These are phyloP conservation scores for Tiliacea aurago DNA, from an alignment of 2,888 invertebrate genomes.

Conservation along the genomic window DNA sequence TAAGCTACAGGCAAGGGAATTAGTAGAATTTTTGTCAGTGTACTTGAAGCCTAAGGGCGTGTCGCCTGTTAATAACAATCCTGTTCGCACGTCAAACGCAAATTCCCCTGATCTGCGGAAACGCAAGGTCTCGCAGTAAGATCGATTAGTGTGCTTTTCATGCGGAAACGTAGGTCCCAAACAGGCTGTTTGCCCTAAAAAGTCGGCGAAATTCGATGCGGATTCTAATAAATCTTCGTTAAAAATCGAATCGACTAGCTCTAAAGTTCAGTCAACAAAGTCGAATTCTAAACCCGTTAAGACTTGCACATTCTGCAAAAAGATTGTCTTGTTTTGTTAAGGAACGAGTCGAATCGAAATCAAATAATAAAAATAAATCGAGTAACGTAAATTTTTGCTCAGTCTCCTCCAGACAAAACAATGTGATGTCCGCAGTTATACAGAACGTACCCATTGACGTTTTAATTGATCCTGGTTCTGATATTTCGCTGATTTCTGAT, in stretches of 20 bases:
- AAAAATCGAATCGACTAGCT: neutral
- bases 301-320: too few species aligned
- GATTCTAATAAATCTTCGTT: neutral
- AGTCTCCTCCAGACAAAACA: neutral
- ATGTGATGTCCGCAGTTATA: neutral
- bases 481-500: neutral
- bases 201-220: neutral
- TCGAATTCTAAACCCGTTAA: neutral
- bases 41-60: too few species aligned
- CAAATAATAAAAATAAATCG: too few species aligned
- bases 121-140: neutral
- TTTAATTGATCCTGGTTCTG: constrained; percentile 3
- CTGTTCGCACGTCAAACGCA: neutral
- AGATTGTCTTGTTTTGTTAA: too few species aligned
- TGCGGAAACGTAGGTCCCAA: constrained; percentile 1
- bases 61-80: too few species aligned
- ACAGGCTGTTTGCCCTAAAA: neutral
- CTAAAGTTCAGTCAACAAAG: neutral
- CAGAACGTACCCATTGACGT: neutral
- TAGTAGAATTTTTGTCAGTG: too few species aligned
- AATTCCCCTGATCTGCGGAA: neutral
- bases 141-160: neutral
- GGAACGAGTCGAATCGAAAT: too few species aligned
- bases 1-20: too few species aligned
- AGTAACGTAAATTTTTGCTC: neutral